Percentiles rank a stretch among this genome's conserved stretches.
Evolutionary conservation across 2,888 invertebrate genomes (phyloP).

Genomic region (Tridacna gigas): DNA sequence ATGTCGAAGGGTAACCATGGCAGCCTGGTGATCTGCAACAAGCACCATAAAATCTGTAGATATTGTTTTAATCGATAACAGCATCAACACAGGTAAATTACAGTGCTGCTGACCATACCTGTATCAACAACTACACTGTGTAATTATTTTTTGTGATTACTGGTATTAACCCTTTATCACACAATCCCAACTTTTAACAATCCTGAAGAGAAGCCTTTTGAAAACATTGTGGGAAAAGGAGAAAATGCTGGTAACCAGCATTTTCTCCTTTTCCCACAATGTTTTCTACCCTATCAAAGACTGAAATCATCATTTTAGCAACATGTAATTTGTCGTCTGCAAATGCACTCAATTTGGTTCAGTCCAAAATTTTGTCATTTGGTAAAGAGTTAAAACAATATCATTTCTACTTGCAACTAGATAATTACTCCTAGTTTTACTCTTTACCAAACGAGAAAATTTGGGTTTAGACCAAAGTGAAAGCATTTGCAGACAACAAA

Average conservation of each 20-base stretch:
- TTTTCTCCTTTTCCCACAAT: background rate
- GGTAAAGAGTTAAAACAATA: no score
- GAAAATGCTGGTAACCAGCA: background rate
- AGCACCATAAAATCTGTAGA: background rate
- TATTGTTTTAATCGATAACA: background rate
- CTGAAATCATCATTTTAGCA: no score
- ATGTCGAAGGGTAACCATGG: constrained; percentile 84
- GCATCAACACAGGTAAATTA: no score
- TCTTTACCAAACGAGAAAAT: no score
- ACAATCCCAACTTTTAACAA: background rate
- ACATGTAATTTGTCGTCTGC: no score
- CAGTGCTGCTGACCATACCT: background rate
- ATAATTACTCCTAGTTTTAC: no score
- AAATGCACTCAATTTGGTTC: no score
- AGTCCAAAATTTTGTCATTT: no score
- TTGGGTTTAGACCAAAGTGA: no score
- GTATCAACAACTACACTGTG: background rate
- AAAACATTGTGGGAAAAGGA: background rate
- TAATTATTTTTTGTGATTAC: background rate
- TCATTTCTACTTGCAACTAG: no score
- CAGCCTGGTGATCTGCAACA: constrained; percentile 78
- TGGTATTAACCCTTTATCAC: background rate
- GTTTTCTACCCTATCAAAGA: no score
- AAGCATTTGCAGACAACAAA: no score
- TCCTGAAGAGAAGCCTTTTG: background rate